Conservation (phyloP, 2,113 vertebrate species). For the Thunnus thynnus region DNA sequence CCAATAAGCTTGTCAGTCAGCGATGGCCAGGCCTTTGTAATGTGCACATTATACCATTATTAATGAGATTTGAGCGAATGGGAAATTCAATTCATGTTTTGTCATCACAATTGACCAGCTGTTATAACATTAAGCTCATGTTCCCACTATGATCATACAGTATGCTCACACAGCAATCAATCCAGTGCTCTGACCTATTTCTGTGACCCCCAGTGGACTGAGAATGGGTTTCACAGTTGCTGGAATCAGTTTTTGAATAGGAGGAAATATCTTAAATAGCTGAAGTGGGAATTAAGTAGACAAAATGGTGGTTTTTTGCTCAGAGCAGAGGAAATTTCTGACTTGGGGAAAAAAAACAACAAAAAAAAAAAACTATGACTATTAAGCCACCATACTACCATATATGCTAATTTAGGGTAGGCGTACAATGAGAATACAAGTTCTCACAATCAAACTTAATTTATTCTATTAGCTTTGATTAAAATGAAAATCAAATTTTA, state of each 20-base stretch:
- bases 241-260: slow-evolving; percentile 16
- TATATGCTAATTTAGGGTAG: neutral
- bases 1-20: slow-evolving; percentile 36
- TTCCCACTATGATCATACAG: slow-evolving; percentile 26
- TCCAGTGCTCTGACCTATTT: slow-evolving; percentile 41
- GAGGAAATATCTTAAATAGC: neutral
- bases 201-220: slow-evolving; percentile 26
- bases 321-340: slow-evolving; percentile 6
- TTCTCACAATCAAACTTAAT: slow-evolving; percentile 33
- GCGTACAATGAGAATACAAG: neutral
- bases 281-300: slow-evolving; percentile 25
- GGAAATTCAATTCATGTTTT: slow-evolving; percentile 54
- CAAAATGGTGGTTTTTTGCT: slow-evolving; percentile 9
- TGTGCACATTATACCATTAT: slow-evolving; percentile 54
- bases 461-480: slow-evolving; percentile 51
- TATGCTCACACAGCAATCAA: slow-evolving; percentile 28
- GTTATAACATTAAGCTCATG: slow-evolving; percentile 51
- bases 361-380: neutral
- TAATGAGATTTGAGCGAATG: slow-evolving; percentile 50
- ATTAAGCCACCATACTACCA: neutral
- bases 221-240: neutral
- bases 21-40: slow-evolving; percentile 26
- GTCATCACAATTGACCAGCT: slow-evolving; percentile 58
- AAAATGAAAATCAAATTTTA: slow-evolving; percentile 57
- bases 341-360: slow-evolving; percentile 9